Conservation (phyloP, 30 jellyfish, hydroid and myxozoan species). For the Nemopilema nomurai region DNA sequence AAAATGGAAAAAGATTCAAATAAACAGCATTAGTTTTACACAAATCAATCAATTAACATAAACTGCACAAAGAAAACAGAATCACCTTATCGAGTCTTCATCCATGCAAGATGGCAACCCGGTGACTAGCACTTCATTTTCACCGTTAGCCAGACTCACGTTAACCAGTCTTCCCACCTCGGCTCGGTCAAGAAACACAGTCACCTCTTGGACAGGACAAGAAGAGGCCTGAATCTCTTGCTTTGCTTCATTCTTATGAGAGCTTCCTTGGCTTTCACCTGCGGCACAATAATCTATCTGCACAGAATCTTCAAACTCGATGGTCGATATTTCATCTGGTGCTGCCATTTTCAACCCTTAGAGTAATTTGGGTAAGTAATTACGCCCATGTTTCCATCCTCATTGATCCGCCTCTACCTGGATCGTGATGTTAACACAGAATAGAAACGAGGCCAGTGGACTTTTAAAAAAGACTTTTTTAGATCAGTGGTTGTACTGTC, state of each 20-base stretch:
- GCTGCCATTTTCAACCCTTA: neutral
- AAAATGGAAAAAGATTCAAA: too few relatives aligned
- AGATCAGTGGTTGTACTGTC: too few relatives aligned
- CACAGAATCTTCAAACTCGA: constrained; percentile 62
- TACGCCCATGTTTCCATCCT: neutral
- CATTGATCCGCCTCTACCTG: neutral
- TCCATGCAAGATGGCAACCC: constrained; percentile 80
- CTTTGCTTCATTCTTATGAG: neutral
- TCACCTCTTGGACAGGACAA: constrained; percentile 84
- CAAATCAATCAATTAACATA: neutral
- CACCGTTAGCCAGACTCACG: constrained; percentile 47
- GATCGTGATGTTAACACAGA: too few relatives aligned
- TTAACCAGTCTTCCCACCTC: constrained; percentile 83
- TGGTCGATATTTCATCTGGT: constrained; percentile 29
- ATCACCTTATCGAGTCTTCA: constrained; percentile 84
- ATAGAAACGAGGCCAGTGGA: too few relatives aligned
- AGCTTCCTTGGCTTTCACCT: neutral
- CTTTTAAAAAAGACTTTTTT: too few relatives aligned
- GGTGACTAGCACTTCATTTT: constrained; percentile 70
- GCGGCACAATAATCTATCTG: constrained; percentile 3
- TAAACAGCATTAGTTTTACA: too few relatives aligned
- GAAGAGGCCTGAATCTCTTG: constrained; percentile 10
- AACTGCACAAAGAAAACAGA: neutral
- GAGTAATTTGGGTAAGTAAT: too few relatives aligned
- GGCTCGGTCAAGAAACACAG: constrained; percentile 94